A percentile compares a stretch with the other conserved stretches of the same genome.
These are phyloP conservation scores for Sarcoramphus papa DNA, from an alignment of 2,797 vertebrate species.

Conservation along the genomic window DNA sequence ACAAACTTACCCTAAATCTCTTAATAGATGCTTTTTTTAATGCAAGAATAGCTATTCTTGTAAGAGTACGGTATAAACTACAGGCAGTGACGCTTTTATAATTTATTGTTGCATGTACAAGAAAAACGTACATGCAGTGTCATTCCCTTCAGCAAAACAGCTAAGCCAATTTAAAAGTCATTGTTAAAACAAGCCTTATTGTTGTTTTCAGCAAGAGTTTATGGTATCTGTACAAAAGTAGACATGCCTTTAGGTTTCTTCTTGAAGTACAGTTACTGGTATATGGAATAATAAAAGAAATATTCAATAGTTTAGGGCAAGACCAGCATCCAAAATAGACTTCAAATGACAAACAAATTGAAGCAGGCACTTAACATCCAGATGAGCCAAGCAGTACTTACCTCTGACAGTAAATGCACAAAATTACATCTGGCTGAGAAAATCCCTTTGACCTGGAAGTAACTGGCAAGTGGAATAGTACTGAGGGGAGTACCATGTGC, in stretches of 20 bases:
- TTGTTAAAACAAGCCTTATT: neutral
- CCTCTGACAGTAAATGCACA: neutral
- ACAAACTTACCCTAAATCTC: neutral
- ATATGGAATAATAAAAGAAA: neutral
- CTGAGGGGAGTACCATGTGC: neutral
- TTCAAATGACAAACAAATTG: neutral
- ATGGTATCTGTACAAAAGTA: neutral
- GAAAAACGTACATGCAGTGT: rapidly evolving
- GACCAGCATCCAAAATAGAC: neutral
- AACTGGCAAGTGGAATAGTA: neutral
- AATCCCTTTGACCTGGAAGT: neutral
- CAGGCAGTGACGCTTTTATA: neutral
- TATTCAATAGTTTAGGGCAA: neutral
- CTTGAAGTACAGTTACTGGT: neutral
- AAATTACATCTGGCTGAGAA: neutral
- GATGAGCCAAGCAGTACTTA: neutral
- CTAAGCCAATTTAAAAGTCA: neutral
- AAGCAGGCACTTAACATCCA: neutral
- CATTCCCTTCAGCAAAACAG: neutral
- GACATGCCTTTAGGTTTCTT: neutral
- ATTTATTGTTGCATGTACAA: neutral
- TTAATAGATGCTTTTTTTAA: neutral
- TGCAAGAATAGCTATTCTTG: neutral
- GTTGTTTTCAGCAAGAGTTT: neutral
- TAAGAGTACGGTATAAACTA: neutral